Evolutionary conservation across 2,888 invertebrate species (phyloP).

Genomic region (Ganaspis brasiliensis): DNA sequence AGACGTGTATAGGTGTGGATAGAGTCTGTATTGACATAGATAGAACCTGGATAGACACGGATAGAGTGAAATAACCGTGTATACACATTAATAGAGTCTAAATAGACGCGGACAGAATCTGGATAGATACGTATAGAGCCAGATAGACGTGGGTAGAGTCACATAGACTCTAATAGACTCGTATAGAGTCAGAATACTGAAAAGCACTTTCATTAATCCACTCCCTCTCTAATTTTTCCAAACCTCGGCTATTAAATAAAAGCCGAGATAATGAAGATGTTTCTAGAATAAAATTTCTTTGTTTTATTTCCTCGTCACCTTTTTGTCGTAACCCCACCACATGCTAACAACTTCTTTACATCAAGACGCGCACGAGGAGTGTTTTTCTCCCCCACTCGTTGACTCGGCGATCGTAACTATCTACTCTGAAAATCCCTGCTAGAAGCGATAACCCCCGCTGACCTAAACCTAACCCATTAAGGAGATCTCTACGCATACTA

Average conservation of each 20-base stretch:
- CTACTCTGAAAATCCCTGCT: slow-evolving; percentile 78
- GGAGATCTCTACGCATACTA: slow-evolving; percentile 66
- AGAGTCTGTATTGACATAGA: too few species aligned
- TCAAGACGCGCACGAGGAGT: slow-evolving; percentile 24
- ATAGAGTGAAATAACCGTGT: too few species aligned
- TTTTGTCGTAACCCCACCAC: slow-evolving; percentile 46
- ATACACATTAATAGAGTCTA: too few species aligned
- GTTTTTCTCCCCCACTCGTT: slow-evolving; percentile 50
- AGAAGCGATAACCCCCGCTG: slow-evolving; percentile 76
- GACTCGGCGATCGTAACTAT: slow-evolving; percentile 63
- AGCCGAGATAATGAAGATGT: slow-evolving; percentile 7
- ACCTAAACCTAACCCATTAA: slow-evolving; percentile 78
- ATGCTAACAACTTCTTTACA: slow-evolving; percentile 45
- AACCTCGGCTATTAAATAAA: not conserved
- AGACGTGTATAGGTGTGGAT: too few species aligned
- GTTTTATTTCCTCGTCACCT: slow-evolving; percentile 30
- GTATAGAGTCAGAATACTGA: too few species aligned
- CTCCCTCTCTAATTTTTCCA: not conserved
- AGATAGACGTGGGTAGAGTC: too few species aligned
- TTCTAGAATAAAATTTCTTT: not conserved
- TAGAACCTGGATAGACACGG: too few species aligned
- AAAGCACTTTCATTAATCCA: too few species aligned
- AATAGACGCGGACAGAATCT: too few species aligned
- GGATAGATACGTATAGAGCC: too few species aligned
- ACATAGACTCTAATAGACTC: too few species aligned